Percentiles rank a stretch among this genome's conserved stretches.
phyloP scores from a whole-genome alignment of 2,888 invertebrate genomes.

The Omphaloscelis lunosa region DNA sequence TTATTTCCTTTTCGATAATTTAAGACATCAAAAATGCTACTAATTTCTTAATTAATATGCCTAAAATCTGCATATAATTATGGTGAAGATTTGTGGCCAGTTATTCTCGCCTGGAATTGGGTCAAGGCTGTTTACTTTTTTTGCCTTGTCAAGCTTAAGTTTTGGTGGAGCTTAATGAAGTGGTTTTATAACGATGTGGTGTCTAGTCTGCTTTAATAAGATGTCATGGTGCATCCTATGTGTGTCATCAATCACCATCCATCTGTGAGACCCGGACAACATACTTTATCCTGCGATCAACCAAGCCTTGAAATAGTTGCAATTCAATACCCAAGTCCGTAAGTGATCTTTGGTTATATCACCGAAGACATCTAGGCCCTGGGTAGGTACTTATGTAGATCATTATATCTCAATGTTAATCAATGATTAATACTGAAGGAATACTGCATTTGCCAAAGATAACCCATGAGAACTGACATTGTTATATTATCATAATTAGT shows the following conservation, averaged over 20 bases:
- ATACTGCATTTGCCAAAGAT: constrained; percentile 14
- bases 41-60: constrained; percentile 20
- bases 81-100: constrained; percentile 1
- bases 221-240: constrained; percentile 9
- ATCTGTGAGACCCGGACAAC: not conserved
- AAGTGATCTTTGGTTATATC: not conserved
- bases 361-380: not conserved
- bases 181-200: constrained; percentile 10
- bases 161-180: constrained; percentile 34
- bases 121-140: constrained; percentile 43
- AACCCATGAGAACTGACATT: constrained; percentile 10
- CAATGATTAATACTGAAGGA: not conserved
- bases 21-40: constrained; percentile 7
- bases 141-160: constrained; percentile 29
- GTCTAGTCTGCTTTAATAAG: constrained; percentile 18
- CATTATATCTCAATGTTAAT: not conserved
- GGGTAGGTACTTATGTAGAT: not conserved
- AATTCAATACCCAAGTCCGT: not conserved
- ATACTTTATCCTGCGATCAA: not conserved
- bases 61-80: constrained; percentile 21
- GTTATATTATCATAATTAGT: constrained; percentile 20
- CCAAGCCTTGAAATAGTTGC: not conserved
- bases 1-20: constrained; percentile 31
- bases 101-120: constrained; percentile 28
- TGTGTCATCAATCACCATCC: constrained; percentile 1